Percentiles rank a stretch among this genome's conserved stretches.
These are phyloP conservation scores for Caenorhabditis drosophilae DNA, from an alignment of 2,888 invertebrate genomes.

Conservation along the genomic window DNA sequence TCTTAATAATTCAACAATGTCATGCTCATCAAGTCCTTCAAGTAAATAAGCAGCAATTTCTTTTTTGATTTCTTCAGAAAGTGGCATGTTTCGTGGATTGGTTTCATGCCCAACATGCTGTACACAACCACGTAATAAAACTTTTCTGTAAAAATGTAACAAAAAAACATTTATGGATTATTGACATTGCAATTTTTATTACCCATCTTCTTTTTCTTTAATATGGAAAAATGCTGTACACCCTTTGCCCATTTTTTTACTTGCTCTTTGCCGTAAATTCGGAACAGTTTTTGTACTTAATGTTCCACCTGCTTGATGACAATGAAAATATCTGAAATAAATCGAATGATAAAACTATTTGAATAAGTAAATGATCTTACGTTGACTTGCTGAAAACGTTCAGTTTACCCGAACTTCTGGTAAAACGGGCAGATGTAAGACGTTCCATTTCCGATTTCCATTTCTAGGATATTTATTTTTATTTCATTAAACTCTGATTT, in stretches of 20 bases:
- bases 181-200: neutral
- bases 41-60: slow-evolving; percentile 39
- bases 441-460: slow-evolving; percentile 36
- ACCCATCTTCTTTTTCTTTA: slow-evolving; percentile 44
- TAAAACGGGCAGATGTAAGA: slow-evolving; percentile 31
- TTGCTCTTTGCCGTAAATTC: slow-evolving; percentile 23
- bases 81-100: slow-evolving; percentile 37
- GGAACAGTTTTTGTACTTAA: slow-evolving; percentile 1
- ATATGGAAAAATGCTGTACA: slow-evolving; percentile 54
- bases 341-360: neutral
- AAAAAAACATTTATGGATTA: neutral
- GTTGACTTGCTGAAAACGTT: slow-evolving; percentile 19
- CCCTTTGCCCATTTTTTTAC: slow-evolving; percentile 48
- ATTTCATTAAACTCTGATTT: neutral
- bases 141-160: slow-evolving; percentile 27
- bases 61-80: slow-evolving; percentile 31
- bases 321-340: slow-evolving; percentile 40
- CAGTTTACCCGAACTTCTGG: slow-evolving; percentile 29
- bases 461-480: slow-evolving; percentile 3
- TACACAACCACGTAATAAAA: slow-evolving; percentile 45
- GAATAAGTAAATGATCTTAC: slow-evolving; percentile 6
- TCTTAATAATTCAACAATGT: slow-evolving; percentile 35
- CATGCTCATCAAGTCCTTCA: slow-evolving; percentile 37
- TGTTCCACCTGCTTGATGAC: slow-evolving; percentile 42
- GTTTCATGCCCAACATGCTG: slow-evolving; percentile 45